Evolutionary conservation across 2,797 vertebrate species (phyloP), one percentile per base, ranked within the genome.

Genomic region (Gymnoscopelus braueri): DNA sequence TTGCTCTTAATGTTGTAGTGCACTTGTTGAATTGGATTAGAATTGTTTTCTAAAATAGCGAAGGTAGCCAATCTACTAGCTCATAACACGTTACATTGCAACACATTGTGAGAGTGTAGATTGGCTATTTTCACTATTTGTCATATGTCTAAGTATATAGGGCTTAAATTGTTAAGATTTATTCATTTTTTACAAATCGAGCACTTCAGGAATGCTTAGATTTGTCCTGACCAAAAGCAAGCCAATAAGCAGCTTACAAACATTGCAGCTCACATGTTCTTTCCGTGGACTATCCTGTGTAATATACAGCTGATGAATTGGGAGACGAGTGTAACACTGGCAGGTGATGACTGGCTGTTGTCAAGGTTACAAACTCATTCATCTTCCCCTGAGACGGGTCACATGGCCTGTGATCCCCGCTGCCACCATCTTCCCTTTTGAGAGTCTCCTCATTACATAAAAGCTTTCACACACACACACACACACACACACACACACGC

Each of bases 291-390:
- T 48, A 59, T 68, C 51, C 71, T 5, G 12, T 58, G 44, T 59
- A 50, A 76, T 60, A 15, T 12, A 53, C 23, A 19, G 73, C 65
- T 66, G 12, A 35, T 19, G 19, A 29, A 19, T 0, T 4, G 50
- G 67, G 9, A 60, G 63, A 57, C 5, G 44, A 69, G 63, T 54
- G 23, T 67, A 35, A 55, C 63, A 3, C 19, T 71, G 69, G 76
- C 69, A 78, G 63, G 79, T 84, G 79, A 81, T 66, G 75, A 82
- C 72, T 78, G 81, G 63, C 69, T 74, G 79, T 73, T 85, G 86
- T 87, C 82, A 81, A 60, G 26, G 49, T 48, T 55, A 67, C 60
- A 69, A 62, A 70, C 78, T 26, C 65, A 71, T 65, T 75, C 68
- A 84, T 87, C 76, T 78, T 67, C 0, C 3, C 24, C 13, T 70